phyloP scores from a whole-genome alignment of 1,140 invertebrate genomes.

The Euglossa dilemma region DNA sequence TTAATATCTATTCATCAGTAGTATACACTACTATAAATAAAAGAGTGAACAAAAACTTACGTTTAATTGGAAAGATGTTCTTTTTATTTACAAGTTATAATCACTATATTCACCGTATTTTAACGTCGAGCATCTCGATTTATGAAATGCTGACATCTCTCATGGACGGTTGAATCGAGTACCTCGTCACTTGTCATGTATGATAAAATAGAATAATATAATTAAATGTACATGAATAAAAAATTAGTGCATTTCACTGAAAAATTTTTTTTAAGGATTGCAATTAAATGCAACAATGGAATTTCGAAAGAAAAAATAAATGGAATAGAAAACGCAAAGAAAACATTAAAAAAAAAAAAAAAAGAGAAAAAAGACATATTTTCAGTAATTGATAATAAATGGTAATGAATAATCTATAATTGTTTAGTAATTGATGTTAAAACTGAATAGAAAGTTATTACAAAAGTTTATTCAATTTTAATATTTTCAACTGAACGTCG shows the following conservation, averaged over 20 bases:
- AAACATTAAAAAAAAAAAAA: not conserved
- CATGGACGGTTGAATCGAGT: slow-evolving; percentile 69
- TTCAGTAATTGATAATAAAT: not conserved
- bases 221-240: slow-evolving; percentile 15
- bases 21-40: slow-evolving; percentile 42
- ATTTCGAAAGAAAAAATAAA: slow-evolving; percentile 2
- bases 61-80: slow-evolving; percentile 54
- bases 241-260: not conserved
- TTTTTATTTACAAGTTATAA: slow-evolving; percentile 68
- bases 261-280: not conserved
- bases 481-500: not conserved
- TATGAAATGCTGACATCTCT: slow-evolving; percentile 61
- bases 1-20: slow-evolving; percentile 36
- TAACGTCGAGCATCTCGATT: slow-evolving; percentile 50
- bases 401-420: not conserved
- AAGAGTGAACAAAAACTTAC: slow-evolving; percentile 27
- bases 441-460: slow-evolving; percentile 13
- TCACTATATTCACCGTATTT: slow-evolving; percentile 52
- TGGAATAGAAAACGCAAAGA: not conserved
- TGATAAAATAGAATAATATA: slow-evolving; percentile 24
- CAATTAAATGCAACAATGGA: slow-evolving; percentile 13
- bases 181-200: slow-evolving; percentile 37
- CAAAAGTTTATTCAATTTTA: not conserved
- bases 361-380: not conserved
- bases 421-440: not conserved